Conservation (phyloP, 2,797 vertebrate species). For the Anguilla obscura region DNA sequence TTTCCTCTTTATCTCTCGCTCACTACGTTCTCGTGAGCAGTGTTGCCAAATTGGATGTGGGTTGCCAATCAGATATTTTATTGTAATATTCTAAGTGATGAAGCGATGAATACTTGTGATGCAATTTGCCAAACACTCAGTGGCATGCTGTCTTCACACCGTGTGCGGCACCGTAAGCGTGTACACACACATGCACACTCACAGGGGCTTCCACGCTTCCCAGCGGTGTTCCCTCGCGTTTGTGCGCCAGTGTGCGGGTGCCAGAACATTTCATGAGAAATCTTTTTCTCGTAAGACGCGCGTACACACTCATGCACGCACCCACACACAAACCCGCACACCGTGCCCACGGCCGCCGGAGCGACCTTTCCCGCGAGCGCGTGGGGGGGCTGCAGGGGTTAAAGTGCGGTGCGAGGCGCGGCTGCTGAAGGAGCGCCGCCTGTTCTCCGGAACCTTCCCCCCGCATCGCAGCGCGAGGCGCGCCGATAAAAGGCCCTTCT, state of each 20-base stretch:
- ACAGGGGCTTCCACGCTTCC: not conserved
- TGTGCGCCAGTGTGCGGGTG: not conserved
- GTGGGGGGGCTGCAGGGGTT: not conserved
- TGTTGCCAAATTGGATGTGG: not conserved
- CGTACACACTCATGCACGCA: not conserved
- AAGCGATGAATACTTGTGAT: not conserved
- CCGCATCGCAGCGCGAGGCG: conserved; percentile 52
- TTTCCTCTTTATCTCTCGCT: conserved; percentile 12
- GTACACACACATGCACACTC: not conserved
- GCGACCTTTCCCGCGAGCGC: not conserved
- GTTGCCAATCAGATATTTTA: not conserved
- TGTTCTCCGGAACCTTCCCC: conserved; percentile 31
- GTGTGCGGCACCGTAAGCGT: not conserved
- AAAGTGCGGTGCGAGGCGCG: not conserved
- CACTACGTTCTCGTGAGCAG: not conserved
- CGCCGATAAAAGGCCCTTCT: conserved; percentile 32
- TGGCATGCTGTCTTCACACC: not conserved
- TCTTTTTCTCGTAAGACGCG: not conserved
- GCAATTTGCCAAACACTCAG: not conserved
- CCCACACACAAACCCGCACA: not conserved
- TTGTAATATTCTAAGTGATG: not conserved
- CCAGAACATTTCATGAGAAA: not conserved
- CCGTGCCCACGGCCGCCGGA: not conserved
- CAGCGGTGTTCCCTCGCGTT: not conserved
- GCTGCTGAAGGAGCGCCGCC: conserved; percentile 29